A percentile compares a stretch with the other conserved stretches of the same genome.
Evolutionary conservation across 2,797 vertebrate genomes (phyloP).

Genomic region (Lophius americanus): DNA sequence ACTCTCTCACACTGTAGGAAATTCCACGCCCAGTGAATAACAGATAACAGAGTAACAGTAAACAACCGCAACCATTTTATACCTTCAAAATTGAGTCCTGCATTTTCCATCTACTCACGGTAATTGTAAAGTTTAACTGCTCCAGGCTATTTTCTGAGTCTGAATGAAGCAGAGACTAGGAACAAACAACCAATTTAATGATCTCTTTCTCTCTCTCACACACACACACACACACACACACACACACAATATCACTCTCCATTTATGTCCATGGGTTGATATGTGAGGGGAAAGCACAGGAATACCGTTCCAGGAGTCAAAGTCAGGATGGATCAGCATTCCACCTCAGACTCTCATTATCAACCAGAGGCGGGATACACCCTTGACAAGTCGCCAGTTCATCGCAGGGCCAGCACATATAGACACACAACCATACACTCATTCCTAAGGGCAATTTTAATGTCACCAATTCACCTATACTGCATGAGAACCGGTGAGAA

Average conservation of each 20-base stretch:
- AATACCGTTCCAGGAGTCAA: too few relatives aligned
- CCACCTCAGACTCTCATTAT: too few relatives aligned
- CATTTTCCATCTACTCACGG: conserved; percentile 70
- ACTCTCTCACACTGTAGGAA: conserved; percentile 24
- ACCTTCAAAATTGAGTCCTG: conserved; percentile 52
- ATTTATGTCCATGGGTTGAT: conserved; percentile 7
- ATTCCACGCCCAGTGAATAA: conserved; percentile 51
- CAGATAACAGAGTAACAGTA: conserved; percentile 68
- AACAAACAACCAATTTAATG: conserved; percentile 73
- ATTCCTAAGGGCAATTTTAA: too few relatives aligned
- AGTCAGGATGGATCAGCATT: too few relatives aligned
- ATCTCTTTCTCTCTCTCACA: conserved; percentile 23
- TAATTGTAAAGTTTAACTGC: conserved; percentile 78
- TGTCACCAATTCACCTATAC: too few relatives aligned
- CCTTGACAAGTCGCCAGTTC: too few relatives aligned
- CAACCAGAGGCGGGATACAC: too few relatives aligned
- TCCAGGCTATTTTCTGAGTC: conserved; percentile 65
- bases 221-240: conserved; percentile 14
- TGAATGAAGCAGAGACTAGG: conserved; percentile 61
- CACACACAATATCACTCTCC: conserved; percentile 14
- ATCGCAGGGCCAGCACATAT: too few relatives aligned
- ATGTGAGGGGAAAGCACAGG: too few relatives aligned
- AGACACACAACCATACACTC: too few relatives aligned
- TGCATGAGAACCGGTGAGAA: too few relatives aligned
- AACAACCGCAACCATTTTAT: conserved; percentile 70